Conservation (phyloP, 2,113 vertebrate species). For the Pica pica region DNA sequence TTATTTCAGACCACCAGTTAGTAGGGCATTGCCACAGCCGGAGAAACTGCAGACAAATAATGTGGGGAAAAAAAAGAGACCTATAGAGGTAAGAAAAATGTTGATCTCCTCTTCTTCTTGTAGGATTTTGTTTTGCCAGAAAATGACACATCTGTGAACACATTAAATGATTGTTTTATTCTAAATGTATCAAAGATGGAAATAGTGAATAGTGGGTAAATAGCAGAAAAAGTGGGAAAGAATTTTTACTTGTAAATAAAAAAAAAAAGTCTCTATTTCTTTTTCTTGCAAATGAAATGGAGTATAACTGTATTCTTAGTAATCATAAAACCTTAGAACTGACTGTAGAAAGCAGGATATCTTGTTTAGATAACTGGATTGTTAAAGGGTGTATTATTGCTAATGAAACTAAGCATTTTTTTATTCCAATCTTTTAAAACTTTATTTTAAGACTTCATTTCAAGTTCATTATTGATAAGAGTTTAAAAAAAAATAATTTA, state of each 20-base stretch:
- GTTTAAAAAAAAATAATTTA: neutral
- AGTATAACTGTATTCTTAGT: neutral
- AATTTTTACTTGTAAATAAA: neutral
- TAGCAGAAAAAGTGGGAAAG: neutral
- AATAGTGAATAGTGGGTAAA: neutral
- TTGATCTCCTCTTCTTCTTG: neutral
- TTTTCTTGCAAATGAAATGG: neutral
- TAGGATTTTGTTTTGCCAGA: neutral
- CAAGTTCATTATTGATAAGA: neutral
- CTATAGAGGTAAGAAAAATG: constrained; percentile 85
- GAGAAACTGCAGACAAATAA: constrained; percentile 98
- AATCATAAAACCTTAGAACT: neutral
- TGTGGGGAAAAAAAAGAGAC: constrained; percentile 96
- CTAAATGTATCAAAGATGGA: neutral
- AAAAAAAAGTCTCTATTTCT: neutral
- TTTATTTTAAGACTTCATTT: neutral
- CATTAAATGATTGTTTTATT: neutral
- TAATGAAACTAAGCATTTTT: neutral
- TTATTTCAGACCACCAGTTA: constrained; percentile 94
- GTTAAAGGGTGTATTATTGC: neutral
- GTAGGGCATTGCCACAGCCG: constrained; percentile 93
- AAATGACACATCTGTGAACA: neutral
- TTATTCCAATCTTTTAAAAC: neutral
- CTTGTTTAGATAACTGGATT: neutral
- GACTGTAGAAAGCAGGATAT: neutral